A percentile compares a stretch with the other conserved stretches of the same genome.
Evolutionary conservation across 2,113 vertebrate species (phyloP).

Genomic region (Plestiodon gilberti): DNA sequence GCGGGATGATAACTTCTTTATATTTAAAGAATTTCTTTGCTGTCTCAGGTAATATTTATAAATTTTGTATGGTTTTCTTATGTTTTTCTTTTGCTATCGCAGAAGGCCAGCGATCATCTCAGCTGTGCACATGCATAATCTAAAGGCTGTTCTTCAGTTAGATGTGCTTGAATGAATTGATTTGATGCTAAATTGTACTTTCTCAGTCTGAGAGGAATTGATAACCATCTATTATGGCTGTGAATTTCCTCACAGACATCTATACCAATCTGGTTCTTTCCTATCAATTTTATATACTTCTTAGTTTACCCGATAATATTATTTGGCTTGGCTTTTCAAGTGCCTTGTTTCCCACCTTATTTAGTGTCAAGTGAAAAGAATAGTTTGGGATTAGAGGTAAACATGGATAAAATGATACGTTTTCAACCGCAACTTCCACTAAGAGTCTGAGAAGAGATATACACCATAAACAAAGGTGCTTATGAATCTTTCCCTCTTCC

Average conservation of each 20-base stretch:
- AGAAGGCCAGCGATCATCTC: background rate
- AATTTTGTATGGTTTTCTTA: background rate
- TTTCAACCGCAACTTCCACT: background rate
- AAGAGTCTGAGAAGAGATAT: background rate
- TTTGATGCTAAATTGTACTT: constrained; percentile 28
- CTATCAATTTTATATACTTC: background rate
- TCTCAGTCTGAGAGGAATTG: constrained; percentile 13
- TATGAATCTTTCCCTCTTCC: background rate
- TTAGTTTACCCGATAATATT: background rate
- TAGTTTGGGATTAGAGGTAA: background rate
- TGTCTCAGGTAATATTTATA: background rate
- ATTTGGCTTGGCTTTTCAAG: background rate
- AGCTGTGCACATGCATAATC: background rate
- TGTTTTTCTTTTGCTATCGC: background rate
- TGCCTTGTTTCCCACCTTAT: background rate
- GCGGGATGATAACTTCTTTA: background rate
- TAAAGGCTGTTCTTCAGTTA: constrained; percentile 17
- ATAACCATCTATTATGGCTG: constrained; percentile 3
- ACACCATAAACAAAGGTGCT: background rate
- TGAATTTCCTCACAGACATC: background rate
- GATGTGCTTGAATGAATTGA: constrained; percentile 26
- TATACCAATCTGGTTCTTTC: background rate
- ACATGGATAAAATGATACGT: background rate
- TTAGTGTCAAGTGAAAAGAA: background rate
- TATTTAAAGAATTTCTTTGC: constrained; percentile 5